A percentile compares a stretch with the other conserved stretches of the same genome.
Evolutionary conservation across 2,113 vertebrate genomes (phyloP).

Genomic region (Channa argus): DNA sequence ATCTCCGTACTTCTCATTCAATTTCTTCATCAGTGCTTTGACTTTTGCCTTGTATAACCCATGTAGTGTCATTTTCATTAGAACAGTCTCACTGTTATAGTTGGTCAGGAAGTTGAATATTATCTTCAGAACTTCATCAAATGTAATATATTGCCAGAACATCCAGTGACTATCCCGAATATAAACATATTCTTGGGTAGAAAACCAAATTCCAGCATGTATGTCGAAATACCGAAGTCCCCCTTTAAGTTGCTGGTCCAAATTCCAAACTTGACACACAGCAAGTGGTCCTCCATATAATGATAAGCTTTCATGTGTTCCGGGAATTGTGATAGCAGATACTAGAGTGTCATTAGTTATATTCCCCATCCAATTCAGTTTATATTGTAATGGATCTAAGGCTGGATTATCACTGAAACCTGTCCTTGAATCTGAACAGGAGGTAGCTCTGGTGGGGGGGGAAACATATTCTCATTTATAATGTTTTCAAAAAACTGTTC

Average conservation of each 20-base stretch:
- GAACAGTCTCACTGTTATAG: conserved; percentile 57
- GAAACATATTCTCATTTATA: not conserved
- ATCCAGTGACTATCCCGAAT: conserved; percentile 31
- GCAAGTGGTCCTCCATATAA: conserved; percentile 15
- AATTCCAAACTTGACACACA: conserved; percentile 64
- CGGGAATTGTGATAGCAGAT: conserved; percentile 74
- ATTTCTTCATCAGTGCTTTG: rapidly evolving
- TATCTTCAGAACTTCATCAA: conserved; percentile 41
- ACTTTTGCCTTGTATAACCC: not conserved
- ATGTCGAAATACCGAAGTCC: conserved; percentile 76
- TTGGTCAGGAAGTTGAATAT: conserved; percentile 47
- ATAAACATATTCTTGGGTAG: not conserved
- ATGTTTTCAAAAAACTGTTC: too few species aligned
- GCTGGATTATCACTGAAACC: conserved; percentile 47
- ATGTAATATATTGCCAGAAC: not conserved
- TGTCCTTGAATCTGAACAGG: conserved; percentile 3
- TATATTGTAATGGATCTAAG: conserved; percentile 7
- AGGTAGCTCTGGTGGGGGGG: conserved; percentile 25
- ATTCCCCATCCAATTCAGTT: conserved; percentile 71
- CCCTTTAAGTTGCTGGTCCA: conserved; percentile 68
- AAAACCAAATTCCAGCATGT: conserved; percentile 11
- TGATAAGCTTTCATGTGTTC: conserved; percentile 71
- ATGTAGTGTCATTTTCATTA: conserved; percentile 65
- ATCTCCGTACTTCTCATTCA: not conserved
- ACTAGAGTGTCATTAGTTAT: conserved; percentile 48